Evolutionary conservation across 2,888 invertebrate species (phyloP).

Genomic region (Cheilosia urbana): DNA sequence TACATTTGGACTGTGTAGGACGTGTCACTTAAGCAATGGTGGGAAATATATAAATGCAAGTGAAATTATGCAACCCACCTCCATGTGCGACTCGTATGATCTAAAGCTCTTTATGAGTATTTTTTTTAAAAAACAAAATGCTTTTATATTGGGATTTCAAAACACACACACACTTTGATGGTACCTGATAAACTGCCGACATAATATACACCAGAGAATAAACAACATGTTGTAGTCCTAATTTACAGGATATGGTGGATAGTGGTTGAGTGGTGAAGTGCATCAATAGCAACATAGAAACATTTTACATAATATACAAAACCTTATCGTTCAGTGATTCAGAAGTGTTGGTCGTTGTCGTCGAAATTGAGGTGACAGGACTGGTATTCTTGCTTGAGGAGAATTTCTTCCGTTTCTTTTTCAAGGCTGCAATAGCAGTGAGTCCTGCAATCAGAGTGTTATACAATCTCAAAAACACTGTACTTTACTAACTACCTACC

Average conservation of each 20-base stretch:
- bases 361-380: constrained; percentile 84
- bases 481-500: constrained; percentile 76
- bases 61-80: background rate
- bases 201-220: constrained; percentile 45
- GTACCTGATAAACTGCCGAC: constrained; percentile 63
- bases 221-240: constrained; percentile 66
- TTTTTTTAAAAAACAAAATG: constrained; percentile 78
- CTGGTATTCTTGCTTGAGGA: constrained; percentile 90
- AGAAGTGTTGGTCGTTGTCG: constrained; percentile 76
- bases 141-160: constrained; percentile 22
- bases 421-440: constrained; percentile 89
- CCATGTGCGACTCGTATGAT: background rate
- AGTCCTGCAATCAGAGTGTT: constrained; percentile 78
- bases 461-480: background rate
- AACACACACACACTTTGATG: constrained; percentile 31
- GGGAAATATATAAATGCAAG: background rate
- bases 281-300: constrained; percentile 65
- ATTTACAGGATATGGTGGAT: constrained; percentile 63
- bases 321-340: constrained; percentile 81
- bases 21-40: too few species aligned
- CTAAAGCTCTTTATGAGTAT: background rate
- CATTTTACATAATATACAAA: constrained; percentile 77
- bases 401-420: constrained; percentile 92
- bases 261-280: constrained; percentile 69
- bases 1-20: too few species aligned